Evolutionary conservation across 2,797 vertebrate species (phyloP).

Genomic region (Channallabes apus): DNA sequence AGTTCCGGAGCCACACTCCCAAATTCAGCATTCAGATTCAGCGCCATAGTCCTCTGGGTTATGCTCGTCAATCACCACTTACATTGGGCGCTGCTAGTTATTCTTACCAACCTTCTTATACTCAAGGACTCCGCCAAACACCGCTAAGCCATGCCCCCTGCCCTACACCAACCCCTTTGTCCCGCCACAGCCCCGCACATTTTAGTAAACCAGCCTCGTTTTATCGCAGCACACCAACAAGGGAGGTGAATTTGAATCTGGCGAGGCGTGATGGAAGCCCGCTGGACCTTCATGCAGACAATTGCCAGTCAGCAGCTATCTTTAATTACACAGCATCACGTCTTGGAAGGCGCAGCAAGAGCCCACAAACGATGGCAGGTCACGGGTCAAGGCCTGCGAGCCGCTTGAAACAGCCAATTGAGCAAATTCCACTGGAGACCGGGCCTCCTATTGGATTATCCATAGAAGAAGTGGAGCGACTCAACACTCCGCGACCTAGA

Average conservation of each 20-base stretch:
- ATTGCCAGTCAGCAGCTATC: constrained; percentile 85
- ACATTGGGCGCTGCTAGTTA: constrained; percentile 91
- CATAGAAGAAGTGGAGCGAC: constrained; percentile 95
- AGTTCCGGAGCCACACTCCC: constrained; percentile 94
- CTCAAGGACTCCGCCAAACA: constrained; percentile 83
- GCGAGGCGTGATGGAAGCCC: constrained; percentile 87
- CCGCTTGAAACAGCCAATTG: constrained; percentile 90
- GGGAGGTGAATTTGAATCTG: constrained; percentile 91
- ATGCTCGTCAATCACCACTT: constrained; percentile 91
- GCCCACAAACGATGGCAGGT: constrained; percentile 88
- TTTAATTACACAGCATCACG: constrained; percentile 88
- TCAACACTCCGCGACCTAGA: constrained; percentile 93
- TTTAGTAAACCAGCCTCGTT: constrained; percentile 90
- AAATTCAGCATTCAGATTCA: constrained; percentile 98
- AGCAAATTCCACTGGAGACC: constrained; percentile 88
- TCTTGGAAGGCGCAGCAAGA: constrained; percentile 93
- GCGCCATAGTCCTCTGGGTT: constrained; percentile 93
- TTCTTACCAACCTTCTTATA: constrained; percentile 89
- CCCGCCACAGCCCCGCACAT: constrained; percentile 91
- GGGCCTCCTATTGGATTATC: constrained; percentile 92
- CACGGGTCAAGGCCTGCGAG: constrained; percentile 87
- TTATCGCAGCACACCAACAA: constrained; percentile 90
- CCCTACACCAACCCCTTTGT: constrained; percentile 88
- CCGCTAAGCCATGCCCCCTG: constrained; percentile 89
- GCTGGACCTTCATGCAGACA: constrained; percentile 83